phyloP scores from a whole-genome alignment of 2,797 vertebrate genomes.

The Mustela erminea region DNA sequence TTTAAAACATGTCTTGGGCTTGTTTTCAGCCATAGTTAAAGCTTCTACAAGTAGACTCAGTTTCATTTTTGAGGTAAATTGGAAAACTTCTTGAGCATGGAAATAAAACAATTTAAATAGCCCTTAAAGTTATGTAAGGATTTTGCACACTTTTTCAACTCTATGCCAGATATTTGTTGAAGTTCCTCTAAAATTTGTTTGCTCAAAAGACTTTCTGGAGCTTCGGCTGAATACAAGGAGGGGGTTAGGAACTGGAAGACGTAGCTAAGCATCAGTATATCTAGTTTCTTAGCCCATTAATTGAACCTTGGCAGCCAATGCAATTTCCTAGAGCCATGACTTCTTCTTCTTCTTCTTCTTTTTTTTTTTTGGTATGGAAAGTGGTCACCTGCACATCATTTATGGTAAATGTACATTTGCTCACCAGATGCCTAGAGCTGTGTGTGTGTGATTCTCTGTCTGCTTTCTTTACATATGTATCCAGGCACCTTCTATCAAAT shows the following conservation, averaged over 20 bases:
- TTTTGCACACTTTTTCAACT: background rate
- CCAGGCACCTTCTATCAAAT: background rate
- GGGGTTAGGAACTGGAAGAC: background rate
- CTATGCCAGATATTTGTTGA: background rate
- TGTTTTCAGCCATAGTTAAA: conserved; percentile 32
- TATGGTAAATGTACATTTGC: background rate
- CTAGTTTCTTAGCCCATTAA: background rate
- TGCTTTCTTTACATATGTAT: background rate
- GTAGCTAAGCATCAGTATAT: background rate
- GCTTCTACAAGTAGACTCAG: conserved; percentile 16
- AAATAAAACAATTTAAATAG: conserved; percentile 41
- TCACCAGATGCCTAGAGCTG: conserved; percentile 5
- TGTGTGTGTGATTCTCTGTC: background rate
- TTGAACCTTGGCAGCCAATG: background rate
- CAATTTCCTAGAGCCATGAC: background rate
- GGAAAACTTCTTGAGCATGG: background rate
- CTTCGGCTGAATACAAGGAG: background rate
- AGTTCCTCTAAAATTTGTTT: conserved; percentile 12
- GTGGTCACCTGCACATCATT: background rate
- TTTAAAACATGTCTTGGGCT: background rate
- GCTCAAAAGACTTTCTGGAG: background rate
- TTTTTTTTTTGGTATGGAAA: background rate
- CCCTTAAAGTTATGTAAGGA: background rate
- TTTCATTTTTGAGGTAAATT: conserved; percentile 55
- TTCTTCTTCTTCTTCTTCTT: background rate